These are phyloP conservation scores for Crematogaster levior DNA, from an alignment of 2,888 invertebrate species.

Conservation along the genomic window DNA sequence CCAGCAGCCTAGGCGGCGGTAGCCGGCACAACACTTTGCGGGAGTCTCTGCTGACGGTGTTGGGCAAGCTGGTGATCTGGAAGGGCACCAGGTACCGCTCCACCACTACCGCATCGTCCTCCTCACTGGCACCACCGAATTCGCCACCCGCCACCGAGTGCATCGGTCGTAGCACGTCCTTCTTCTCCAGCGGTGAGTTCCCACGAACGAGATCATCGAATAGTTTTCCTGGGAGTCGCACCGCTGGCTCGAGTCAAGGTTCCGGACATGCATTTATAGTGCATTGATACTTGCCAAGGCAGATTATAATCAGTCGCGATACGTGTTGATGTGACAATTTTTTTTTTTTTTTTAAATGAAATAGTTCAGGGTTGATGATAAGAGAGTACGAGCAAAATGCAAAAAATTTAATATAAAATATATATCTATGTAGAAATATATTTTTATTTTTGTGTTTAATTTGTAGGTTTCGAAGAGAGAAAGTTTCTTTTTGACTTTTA, in stretches of 20 bases:
- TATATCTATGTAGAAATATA: neutral
- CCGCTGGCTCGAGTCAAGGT: slow-evolving; percentile 37
- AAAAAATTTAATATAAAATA: neutral
- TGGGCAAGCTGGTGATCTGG: slow-evolving; percentile 89
- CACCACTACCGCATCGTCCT: slow-evolving; percentile 86
- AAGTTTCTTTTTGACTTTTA: neutral
- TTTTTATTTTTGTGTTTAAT: neutral
- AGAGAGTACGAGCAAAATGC: neutral
- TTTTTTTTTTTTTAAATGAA: neutral
- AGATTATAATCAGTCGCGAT: neutral
- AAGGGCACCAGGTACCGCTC: slow-evolving; percentile 86
- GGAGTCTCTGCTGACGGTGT: slow-evolving; percentile 89
- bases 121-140: slow-evolving; percentile 85
- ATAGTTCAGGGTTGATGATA: neutral
- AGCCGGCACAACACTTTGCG: slow-evolving; percentile 87
- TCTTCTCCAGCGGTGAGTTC: slow-evolving; percentile 84
- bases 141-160: slow-evolving; percentile 86
- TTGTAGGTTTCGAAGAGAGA: neutral
- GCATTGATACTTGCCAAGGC: neutral
- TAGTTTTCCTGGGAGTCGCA: neutral
- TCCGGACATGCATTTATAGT: neutral
- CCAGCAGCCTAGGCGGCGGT: slow-evolving; percentile 83
- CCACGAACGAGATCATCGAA: slow-evolving; percentile 10
- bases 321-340: neutral
- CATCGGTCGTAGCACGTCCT: slow-evolving; percentile 86